Conservation (phyloP, 2,888 invertebrate genomes). For the Venusia cambrica region DNA sequence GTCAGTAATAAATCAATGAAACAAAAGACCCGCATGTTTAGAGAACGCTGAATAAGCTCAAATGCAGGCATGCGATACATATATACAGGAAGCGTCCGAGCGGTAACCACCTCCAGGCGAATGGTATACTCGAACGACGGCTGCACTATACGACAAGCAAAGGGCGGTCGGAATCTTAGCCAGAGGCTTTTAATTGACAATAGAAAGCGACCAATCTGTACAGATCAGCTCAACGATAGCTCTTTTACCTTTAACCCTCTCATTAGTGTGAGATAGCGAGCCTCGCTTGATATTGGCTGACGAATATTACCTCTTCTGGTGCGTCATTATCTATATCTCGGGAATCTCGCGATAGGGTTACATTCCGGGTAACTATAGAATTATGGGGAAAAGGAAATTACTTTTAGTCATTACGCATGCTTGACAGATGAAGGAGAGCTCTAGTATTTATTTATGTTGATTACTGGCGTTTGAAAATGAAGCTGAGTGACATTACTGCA, state of each 20-base stretch:
- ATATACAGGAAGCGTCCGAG: conserved; percentile 75
- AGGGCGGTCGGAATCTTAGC: conserved; percentile 67
- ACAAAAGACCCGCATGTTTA: conserved; percentile 49
- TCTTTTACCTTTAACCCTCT: conserved; percentile 61
- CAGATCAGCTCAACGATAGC: conserved; percentile 56
- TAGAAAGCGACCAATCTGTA: conserved; percentile 57
- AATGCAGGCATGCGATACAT: conserved; percentile 58
- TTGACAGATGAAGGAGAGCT: conserved; percentile 42
- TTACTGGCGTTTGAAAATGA: conserved; percentile 45
- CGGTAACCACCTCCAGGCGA: conserved; percentile 67
- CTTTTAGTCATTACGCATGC: conserved; percentile 35
- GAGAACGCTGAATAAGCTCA: conserved; percentile 59
- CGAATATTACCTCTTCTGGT: conserved; percentile 42
- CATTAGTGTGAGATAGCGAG: conserved; percentile 45
- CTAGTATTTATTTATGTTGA: conserved; percentile 44
- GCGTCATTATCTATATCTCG: conserved; percentile 46
- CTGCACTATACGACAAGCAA: conserved; percentile 67
- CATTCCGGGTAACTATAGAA: conserved; percentile 33
- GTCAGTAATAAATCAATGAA: conserved; percentile 40
- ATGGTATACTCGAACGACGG: conserved; percentile 68
- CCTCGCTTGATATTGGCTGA: conserved; percentile 33
- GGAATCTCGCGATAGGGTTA: conserved; percentile 41
- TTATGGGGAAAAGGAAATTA: conserved; percentile 44
- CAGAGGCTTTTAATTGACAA: conserved; percentile 74
- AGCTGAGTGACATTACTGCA: conserved; percentile 48